Evolutionary conservation across 2,888 invertebrate species (phyloP).

Genomic region (Drosophila vallismaia): DNA sequence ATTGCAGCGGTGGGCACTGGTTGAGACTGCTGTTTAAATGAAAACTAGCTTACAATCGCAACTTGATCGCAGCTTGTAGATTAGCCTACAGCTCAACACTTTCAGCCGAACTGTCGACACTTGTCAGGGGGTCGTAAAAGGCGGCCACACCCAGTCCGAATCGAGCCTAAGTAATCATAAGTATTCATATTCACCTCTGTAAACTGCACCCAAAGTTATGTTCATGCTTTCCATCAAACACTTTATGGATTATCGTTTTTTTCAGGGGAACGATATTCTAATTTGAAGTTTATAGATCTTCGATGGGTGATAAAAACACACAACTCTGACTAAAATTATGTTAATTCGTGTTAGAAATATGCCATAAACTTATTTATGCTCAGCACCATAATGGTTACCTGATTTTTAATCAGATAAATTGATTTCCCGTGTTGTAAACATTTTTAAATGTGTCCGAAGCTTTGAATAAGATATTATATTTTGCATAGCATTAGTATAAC

Average conservation of each 20-base stretch:
- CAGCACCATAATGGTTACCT: background rate
- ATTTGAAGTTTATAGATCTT: constrained; percentile 41
- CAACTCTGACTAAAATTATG: constrained; percentile 4
- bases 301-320: constrained; percentile 6
- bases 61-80: constrained; percentile 31
- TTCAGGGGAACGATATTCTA: constrained; percentile 22
- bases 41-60: constrained; percentile 22
- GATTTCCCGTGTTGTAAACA: background rate
- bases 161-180: constrained; percentile 27
- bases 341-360: constrained; percentile 10
- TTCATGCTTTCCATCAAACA: constrained; percentile 17
- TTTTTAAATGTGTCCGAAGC: background rate
- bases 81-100: constrained; percentile 29
- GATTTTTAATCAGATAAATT: constrained; percentile 1
- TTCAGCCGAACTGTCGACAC: constrained; percentile 37
- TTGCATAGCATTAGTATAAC: background rate
- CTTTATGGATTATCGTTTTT: constrained; percentile 13
- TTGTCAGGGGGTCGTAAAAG: constrained; percentile 38
- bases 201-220: constrained; percentile 37
- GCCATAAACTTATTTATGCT: constrained; percentile 4
- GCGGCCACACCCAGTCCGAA: constrained; percentile 33
- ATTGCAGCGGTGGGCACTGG: no score
- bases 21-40: constrained; percentile 2
- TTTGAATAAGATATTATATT: background rate
- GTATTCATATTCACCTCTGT: constrained; percentile 26